A percentile compares a stretch with the other conserved stretches of the same genome.
Evolutionary conservation across 2,113 vertebrate genomes (phyloP).

Genomic region (Hiodon alosoides): DNA sequence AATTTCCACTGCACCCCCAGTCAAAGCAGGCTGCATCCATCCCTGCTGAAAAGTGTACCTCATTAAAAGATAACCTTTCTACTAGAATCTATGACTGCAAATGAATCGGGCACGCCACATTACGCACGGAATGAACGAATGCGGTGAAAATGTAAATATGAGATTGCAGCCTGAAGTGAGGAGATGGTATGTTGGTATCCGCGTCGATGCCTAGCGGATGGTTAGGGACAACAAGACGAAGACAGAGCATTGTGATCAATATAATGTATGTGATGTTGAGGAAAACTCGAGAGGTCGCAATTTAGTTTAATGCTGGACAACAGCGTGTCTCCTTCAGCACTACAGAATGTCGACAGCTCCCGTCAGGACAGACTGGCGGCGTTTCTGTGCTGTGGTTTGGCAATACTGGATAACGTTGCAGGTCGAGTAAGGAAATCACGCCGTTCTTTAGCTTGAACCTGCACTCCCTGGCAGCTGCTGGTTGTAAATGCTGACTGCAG

Average conservation of each 20-base stretch:
- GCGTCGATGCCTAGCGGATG: neutral
- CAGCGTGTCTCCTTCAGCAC: constrained; percentile 3
- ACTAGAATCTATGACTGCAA: neutral
- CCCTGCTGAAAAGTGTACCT: neutral
- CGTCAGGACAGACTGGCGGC: neutral
- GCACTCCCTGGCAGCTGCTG: neutral
- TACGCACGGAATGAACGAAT: neutral
- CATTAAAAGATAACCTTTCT: neutral
- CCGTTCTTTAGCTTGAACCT: neutral
- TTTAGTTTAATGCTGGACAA: neutral
- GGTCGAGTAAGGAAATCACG: constrained; percentile 1
- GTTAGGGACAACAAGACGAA: constrained; percentile 1
- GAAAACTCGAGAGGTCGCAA: neutral
- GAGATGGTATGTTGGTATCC: constrained; percentile 12
- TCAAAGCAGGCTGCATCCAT: too few relatives aligned
- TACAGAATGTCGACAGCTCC: constrained; percentile 13
- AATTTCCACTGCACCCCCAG: too few relatives aligned
- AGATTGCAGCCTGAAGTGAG: constrained; percentile 16
- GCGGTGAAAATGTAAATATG: constrained; percentile 20
- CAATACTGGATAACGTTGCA: neutral
- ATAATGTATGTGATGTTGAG: neutral
- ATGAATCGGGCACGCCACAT: neutral
- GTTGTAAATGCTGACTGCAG: neutral
- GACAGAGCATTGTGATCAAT: neutral
- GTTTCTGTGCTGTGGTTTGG: neutral